These are phyloP conservation scores for Pollenia angustigena DNA, from an alignment of 2,888 invertebrate species.

Conservation along the genomic window DNA sequence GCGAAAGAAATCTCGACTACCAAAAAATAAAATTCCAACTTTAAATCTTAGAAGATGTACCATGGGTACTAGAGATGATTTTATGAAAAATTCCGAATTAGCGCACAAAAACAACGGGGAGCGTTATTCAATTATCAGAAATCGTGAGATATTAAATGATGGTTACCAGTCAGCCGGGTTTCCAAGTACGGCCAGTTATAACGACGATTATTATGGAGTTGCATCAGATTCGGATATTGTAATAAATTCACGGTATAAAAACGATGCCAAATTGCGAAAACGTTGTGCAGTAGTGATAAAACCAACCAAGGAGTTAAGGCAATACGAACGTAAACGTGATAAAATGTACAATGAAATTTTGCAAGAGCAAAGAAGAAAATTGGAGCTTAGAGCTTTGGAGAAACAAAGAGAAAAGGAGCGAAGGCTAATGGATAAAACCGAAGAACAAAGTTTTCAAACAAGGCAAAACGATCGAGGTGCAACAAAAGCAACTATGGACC, in stretches of 20 bases:
- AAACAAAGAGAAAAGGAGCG: constrained; percentile 64
- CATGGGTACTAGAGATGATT: constrained; percentile 25
- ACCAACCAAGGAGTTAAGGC: constrained; percentile 49
- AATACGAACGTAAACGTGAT: constrained; percentile 62
- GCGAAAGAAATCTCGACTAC: constrained; percentile 14
- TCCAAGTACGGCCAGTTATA: not conserved
- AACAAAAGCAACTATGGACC: not conserved
- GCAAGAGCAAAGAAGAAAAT: constrained; percentile 59
- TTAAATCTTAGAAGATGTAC: constrained; percentile 45
- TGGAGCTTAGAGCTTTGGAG: constrained; percentile 57
- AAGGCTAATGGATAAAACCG: not conserved
- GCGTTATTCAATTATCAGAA: constrained; percentile 42
- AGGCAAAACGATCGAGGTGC: not conserved
- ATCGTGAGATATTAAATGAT: constrained; percentile 36
- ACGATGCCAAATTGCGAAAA: constrained; percentile 59
- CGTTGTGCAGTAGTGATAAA: constrained; percentile 57
- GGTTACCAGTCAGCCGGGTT: constrained; percentile 7
- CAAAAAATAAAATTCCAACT: constrained; percentile 27
- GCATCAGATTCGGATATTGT: constrained; percentile 35
- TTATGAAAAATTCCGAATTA: not conserved
- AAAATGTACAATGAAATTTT: constrained; percentile 65
- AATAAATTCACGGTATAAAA: constrained; percentile 22
- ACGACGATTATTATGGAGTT: constrained; percentile 44
- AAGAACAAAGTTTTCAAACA: constrained; percentile 42
- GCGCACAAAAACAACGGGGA: not conserved